Evolutionary conservation across 2,113 vertebrate genomes (phyloP), one percentile per base, ranked within the genome.

Genomic region (Trochalopteron elliotii): DNA sequence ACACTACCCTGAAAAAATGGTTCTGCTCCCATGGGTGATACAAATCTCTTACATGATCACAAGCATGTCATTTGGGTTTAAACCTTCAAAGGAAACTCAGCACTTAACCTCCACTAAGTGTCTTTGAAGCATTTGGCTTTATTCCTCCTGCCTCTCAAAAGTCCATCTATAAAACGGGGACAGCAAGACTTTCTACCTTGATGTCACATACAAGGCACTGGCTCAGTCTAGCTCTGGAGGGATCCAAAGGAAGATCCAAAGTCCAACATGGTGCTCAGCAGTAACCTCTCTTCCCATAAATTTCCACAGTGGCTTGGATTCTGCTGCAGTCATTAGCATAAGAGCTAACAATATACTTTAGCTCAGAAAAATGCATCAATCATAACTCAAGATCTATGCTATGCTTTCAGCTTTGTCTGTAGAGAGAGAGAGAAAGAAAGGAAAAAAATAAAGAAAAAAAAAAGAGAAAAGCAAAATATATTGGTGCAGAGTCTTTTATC

Each of bases 111-210:
- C 61, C 61, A 75, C 65, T 82, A 94, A 96, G 83, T 61, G 85
- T 92, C 69, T 94, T 94, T 89, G 94, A 96, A 91, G 81, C 81
- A 79, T 79, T 91, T 96, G 95, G 94, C 84, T 95, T 92, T 90
- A 76, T 56, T 90, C 83, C 80, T 83, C 90, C 86, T 65, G 80
- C 71, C 80, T 90, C 65, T 95, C 72, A 65, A 78, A 93, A 89
- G 65, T 42, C 69, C 76, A 72, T 94, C 86, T 89, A 83, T 92
- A 92, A 90, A 89, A 93, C 1, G 60, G 76, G 92, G 87, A 96
- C 72, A 86, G 80, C 44, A 92, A 49, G n/a, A 60, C 37, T 71
- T 83, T 78, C 68, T 9, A 18, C 77, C 71, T 72, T 74, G 55
- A 82, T 82, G 76, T 90, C 81, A 59, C 53, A 47, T 17, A 49